These are phyloP conservation scores for Pocillopora grandis DNA, from an alignment of 92 coral and sea anemone genomes.

Conservation along the genomic window DNA sequence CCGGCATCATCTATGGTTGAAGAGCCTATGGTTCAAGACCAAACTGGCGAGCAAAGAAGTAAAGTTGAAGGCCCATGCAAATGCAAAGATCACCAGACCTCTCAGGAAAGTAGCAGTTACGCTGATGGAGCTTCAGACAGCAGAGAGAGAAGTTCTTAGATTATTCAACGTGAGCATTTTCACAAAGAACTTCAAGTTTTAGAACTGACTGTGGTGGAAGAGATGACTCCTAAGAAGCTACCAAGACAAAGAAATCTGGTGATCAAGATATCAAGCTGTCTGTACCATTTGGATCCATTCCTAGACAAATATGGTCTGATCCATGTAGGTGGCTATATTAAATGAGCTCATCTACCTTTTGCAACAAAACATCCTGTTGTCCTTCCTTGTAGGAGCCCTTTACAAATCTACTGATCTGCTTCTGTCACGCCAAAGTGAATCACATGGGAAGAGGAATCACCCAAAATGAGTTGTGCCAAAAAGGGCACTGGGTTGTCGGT, in stretches of 20 bases:
- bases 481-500: constrained; percentile 41
- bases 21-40: too few relatives aligned
- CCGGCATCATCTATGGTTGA: constrained; percentile 33
- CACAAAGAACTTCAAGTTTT: neutral
- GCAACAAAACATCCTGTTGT: constrained; percentile 15
- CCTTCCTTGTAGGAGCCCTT: constrained; percentile 16
- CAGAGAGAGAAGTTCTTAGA: constrained; percentile 41
- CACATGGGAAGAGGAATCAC: constrained; percentile 51
- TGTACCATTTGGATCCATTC: constrained; percentile 13
- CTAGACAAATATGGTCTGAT: neutral
- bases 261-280: neutral
- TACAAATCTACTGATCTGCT: constrained; percentile 26
- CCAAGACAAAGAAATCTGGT: neutral
- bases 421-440: constrained; percentile 21
- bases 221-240: neutral
- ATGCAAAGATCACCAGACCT: neutral
- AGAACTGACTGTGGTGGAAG: neutral
- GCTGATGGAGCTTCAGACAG: constrained; percentile 23
- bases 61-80: neutral
- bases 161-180: constrained; percentile 44
- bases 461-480: constrained; percentile 44
- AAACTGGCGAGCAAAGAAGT: too few relatives aligned
- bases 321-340: neutral
- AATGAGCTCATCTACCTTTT: constrained; percentile 1
- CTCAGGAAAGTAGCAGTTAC: constrained; percentile 9